These are phyloP conservation scores for Trinorchestia longiramus DNA, from an alignment of 1,140 invertebrate species.

Conservation along the genomic window DNA sequence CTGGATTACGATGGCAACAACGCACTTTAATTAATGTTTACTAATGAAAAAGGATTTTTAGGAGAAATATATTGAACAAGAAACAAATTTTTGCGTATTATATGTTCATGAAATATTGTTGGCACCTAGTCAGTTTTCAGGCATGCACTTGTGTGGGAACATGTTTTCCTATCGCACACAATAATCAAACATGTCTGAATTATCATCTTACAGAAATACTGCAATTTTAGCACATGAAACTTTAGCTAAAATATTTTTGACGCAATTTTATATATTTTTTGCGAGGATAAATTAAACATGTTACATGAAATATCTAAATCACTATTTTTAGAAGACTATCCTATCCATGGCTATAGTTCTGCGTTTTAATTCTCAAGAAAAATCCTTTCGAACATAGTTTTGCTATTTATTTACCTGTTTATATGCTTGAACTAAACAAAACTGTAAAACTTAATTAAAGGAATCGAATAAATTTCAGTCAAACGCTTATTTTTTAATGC, in stretches of 20 bases:
- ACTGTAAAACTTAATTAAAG: background rate
- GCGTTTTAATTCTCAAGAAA: background rate
- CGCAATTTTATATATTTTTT: background rate
- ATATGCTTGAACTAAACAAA: background rate
- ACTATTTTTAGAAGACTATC: background rate
- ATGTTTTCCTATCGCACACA: background rate
- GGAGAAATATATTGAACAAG: background rate
- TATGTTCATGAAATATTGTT: background rate
- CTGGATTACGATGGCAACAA: conserved; percentile 26
- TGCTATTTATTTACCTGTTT: background rate
- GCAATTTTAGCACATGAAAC: background rate
- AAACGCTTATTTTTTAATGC: background rate
- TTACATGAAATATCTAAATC: background rate
- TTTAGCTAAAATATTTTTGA: background rate
- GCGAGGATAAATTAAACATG: background rate
- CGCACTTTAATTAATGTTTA: conserved; percentile 34
- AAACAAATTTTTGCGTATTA: background rate
- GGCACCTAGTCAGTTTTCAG: background rate
- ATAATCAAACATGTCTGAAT: background rate
- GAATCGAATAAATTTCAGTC: background rate
- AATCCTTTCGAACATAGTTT: background rate
- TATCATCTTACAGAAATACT: background rate
- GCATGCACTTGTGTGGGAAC: background rate
- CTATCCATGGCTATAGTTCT: background rate
- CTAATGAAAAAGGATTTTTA: background rate